Conservation (phyloP, 2,888 invertebrate species). For the Lithosia quadra region DNA sequence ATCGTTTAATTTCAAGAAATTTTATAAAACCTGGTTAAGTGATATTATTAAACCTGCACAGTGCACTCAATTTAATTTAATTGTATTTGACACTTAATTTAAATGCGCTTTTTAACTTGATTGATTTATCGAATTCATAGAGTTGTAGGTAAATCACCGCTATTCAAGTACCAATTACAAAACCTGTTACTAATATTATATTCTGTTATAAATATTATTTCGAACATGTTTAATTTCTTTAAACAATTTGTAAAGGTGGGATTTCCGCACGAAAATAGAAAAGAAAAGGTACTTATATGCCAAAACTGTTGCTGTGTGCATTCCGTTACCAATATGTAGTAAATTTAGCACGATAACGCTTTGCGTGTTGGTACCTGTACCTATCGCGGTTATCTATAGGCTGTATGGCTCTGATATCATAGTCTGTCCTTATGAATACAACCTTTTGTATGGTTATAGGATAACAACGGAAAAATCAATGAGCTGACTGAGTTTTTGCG, state of each 20-base stretch:
- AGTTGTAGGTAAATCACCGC: neutral
- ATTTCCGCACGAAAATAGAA: too few species aligned
- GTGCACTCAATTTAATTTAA: neutral
- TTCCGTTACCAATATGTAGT: conserved; percentile 41
- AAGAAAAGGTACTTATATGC: neutral
- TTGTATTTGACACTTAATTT: neutral
- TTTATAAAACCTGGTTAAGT: too few species aligned
- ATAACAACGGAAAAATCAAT: conserved; percentile 16
- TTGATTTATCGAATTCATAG: neutral
- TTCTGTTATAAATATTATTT: neutral
- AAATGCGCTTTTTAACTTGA: too few species aligned
- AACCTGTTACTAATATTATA: neutral
- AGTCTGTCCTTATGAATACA: conserved; percentile 32
- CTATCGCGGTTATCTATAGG: conserved; percentile 44
- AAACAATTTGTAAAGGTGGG: too few species aligned
- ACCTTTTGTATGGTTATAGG: conserved; percentile 11
- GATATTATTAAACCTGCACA: too few species aligned
- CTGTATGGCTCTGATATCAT: conserved; percentile 41
- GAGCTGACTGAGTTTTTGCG: conserved; percentile 10
- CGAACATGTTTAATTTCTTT: neutral
- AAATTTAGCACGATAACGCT: conserved; percentile 43
- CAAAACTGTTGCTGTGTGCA: conserved; percentile 29
- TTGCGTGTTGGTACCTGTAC: conserved; percentile 24
- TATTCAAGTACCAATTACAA: neutral
- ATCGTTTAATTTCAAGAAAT: too few species aligned